These are phyloP conservation scores for Dufourea novaeangliae DNA, from an alignment of 1,140 invertebrate species.

Conservation along the genomic window DNA sequence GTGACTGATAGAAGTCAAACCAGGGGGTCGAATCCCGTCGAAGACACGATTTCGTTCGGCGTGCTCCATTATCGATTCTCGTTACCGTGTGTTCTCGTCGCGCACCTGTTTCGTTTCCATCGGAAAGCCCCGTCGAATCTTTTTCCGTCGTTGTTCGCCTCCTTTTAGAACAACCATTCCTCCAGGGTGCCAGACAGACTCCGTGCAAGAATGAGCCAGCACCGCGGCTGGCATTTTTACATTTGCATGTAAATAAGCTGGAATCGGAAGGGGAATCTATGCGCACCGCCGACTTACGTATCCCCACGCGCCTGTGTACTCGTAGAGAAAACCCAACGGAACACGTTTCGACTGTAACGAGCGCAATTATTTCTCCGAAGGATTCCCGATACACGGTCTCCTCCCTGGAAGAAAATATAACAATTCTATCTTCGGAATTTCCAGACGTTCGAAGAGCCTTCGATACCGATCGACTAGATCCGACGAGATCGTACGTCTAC, in stretches of 20 bases:
- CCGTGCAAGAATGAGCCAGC: slow-evolving; percentile 49
- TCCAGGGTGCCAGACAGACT: background rate
- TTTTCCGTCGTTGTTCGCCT: background rate
- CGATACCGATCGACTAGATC: too few relatives aligned
- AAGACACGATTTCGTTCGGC: slow-evolving; percentile 45
- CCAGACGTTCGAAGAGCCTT: too few relatives aligned
- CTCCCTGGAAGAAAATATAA: background rate
- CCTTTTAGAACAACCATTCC: background rate
- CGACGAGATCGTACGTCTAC: too few relatives aligned
- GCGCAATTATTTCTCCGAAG: slow-evolving; percentile 3
- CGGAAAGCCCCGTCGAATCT: slow-evolving; percentile 35
- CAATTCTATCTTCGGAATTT: background rate
- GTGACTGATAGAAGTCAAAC: slow-evolving; percentile 23
- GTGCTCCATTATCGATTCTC: slow-evolving; percentile 55
- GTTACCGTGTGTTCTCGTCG: slow-evolving; percentile 19
- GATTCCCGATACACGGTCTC: background rate
- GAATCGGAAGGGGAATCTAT: slow-evolving; percentile 17
- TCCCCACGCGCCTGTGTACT: slow-evolving; percentile 5
- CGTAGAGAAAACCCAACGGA: background rate
- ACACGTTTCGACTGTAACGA: background rate
- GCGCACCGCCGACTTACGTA: slow-evolving; percentile 9
- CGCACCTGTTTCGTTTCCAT: slow-evolving; percentile 51
- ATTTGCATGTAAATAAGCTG: slow-evolving; percentile 72
- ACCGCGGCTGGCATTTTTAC: slow-evolving; percentile 59
- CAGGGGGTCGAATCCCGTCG: slow-evolving; percentile 10